Percentiles rank a stretch among this genome's conserved stretches.
Conservation (phyloP, 1,140 invertebrate species). For the Trichogramma pretiosum region DNA sequence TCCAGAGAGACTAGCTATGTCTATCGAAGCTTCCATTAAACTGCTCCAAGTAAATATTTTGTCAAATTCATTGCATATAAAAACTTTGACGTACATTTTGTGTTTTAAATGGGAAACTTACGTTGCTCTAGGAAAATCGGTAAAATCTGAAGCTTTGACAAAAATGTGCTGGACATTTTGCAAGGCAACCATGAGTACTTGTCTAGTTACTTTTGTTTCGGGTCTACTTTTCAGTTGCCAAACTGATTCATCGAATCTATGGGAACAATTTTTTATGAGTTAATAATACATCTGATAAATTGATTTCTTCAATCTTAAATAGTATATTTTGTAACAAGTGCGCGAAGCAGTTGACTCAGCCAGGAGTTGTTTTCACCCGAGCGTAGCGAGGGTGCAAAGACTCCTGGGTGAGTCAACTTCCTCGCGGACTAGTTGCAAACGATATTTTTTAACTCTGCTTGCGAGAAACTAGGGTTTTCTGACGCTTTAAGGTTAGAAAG, state of each 20-base stretch:
- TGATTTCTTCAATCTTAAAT: too few species aligned
- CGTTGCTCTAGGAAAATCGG: constrained; percentile 55
- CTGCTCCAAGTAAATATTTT: constrained; percentile 37
- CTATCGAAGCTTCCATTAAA: constrained; percentile 68
- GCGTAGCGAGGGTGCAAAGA: too few species aligned
- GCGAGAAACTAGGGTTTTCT: too few species aligned
- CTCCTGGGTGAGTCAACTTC: too few species aligned
- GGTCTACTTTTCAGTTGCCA: constrained; percentile 59
- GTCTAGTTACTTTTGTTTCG: constrained; percentile 54
- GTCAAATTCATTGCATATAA: neutral
- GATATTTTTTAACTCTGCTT: too few species aligned
- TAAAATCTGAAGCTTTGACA: constrained; percentile 64
- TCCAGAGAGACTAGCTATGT: constrained; percentile 63
- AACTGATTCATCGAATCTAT: constrained; percentile 52
- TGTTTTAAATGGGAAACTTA: too few species aligned
- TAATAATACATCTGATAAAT: too few species aligned
- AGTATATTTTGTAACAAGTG: too few species aligned
- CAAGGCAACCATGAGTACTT: constrained; percentile 79
- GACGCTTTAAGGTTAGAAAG: too few species aligned
- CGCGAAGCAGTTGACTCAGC: too few species aligned
- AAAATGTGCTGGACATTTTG: constrained; percentile 77
- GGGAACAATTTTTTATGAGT: neutral
- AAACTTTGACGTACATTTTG: constrained; percentile 19
- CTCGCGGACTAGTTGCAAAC: too few species aligned
- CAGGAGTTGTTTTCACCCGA: too few species aligned